A percentile compares a stretch with the other conserved stretches of the same genome.
Evolutionary conservation across 2,888 invertebrate species (phyloP).

Genomic region (Cylloceria caligata): DNA sequence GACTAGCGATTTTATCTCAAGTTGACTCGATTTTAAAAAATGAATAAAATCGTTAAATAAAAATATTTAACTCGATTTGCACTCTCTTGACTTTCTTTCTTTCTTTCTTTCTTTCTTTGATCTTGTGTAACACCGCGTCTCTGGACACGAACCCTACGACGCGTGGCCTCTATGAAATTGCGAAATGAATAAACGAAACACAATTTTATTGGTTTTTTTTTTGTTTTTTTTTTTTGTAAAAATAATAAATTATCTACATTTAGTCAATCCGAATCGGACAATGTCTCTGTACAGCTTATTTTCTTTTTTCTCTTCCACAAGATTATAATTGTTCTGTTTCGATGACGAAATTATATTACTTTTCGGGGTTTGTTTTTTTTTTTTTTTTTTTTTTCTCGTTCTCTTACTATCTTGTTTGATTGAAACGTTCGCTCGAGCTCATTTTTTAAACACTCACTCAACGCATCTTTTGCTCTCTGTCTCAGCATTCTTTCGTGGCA

Average conservation of each 20-base stretch:
- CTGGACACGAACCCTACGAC: conserved; percentile 74
- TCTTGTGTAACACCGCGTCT: conserved; percentile 71
- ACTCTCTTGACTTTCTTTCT: conserved; percentile 17
- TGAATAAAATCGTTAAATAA: neutral
- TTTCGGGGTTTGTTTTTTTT: conserved; percentile 43
- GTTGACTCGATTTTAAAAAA: neutral
- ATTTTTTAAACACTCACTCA: conserved; percentile 57
- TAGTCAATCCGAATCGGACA: conserved; percentile 79
- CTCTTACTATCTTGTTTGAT: conserved; percentile 14
- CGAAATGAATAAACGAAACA: conserved; percentile 67
- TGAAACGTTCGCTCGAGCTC: neutral
- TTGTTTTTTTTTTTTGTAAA: conserved; percentile 76
- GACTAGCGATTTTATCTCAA: neutral
- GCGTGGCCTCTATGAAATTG: conserved; percentile 64
- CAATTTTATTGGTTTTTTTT: conserved; percentile 58
- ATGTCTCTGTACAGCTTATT: conserved; percentile 81
- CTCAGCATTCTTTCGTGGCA: conserved; percentile 16
- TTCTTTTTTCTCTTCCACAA: conserved; percentile 67
- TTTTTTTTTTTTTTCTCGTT: conserved; percentile 40
- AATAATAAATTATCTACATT: conserved; percentile 83
- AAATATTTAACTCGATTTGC: neutral
- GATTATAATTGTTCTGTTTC: conserved; percentile 50
- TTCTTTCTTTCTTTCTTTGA: conserved; percentile 21
- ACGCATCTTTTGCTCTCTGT: conserved; percentile 39
- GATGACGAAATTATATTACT: conserved; percentile 39